Evolutionary conservation across 2,113 vertebrate species (phyloP).

Genomic region (Hypomesus transpacificus): DNA sequence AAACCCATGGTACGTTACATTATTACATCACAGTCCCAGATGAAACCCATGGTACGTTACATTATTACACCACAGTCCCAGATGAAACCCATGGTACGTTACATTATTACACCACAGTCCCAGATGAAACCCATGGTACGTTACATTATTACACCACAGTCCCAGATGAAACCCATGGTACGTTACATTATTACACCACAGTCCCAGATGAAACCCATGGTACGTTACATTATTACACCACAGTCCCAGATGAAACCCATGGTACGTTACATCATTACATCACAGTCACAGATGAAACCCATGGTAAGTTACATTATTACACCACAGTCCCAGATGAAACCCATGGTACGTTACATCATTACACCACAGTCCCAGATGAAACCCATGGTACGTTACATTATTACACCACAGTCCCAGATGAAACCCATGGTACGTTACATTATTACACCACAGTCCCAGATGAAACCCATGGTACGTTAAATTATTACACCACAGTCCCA

Average conservation of each 20-base stretch:
- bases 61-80: not conserved
- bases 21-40: too few relatives aligned
- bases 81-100: constrained; percentile 95
- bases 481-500: not conserved
- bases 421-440: constrained; percentile 86
- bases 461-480: constrained; percentile 90
- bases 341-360: constrained; percentile 80
- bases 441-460: too few relatives aligned
- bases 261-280: constrained; percentile 73
- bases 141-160: constrained; percentile 16
- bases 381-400: constrained; percentile 83
- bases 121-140: too few relatives aligned
- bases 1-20: constrained; percentile 86
- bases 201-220: too few relatives aligned
- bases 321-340: too few relatives aligned
- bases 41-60: constrained; percentile 90
- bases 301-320: constrained; percentile 79
- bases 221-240: constrained; percentile 64
- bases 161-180: too few relatives aligned
- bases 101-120: not conserved
- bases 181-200: constrained; percentile 51
- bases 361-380: too few relatives aligned
- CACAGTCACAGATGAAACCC: too few relatives aligned
- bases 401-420: too few relatives aligned
- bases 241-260: too few relatives aligned